Evolutionary conservation across 2,113 vertebrate genomes (phyloP), one percentile per base, ranked within the genome.

Genomic region (Myotis davidii): DNA sequence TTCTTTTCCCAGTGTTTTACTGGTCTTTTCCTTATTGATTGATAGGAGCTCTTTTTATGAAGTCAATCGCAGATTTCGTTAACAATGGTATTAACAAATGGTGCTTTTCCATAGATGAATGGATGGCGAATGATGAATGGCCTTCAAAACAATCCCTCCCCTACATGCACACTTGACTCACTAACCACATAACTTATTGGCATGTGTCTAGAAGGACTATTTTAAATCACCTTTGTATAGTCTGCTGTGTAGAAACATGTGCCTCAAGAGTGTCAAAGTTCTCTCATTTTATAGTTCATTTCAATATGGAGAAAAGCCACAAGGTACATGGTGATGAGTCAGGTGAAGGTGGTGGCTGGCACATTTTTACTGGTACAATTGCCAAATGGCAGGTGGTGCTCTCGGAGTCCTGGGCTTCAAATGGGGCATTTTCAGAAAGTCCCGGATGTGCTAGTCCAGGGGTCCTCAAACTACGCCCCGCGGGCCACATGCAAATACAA

Each of bases 11-110:
- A 82, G 1, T 70, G 52, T 48, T 9, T 69, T 29, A 52, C 59
- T 72, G 10, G 11, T 91, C 70, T 91, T 88, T 81, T 67, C 56
- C 29, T 83, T 92, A 84, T 6, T 90, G 72, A 90, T 72, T 79
- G 54, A 45, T 45, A 86, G 54, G 39, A 54, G 42, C 18, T 90
- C 21, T 81, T 90, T 90, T 69, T 42, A 95, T 70, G 73, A 88
- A 45, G 39, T 69, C 65, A 84, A 23, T 54, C 50, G 56, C 92
- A 52, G 77, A 56, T 67, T 54, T 52, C 34, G 42, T 56, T 48
- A 83, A 78, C 88, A 90, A 27, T 25, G 56, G 34, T 76, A 52
- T 70, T 74, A 65, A 37, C 69, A 16, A 81, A 88, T 9, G 27
- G 21, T 52, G 34, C 42, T 88, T 85, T 90, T 74, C 27, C 34